phyloP scores from a whole-genome alignment of 2,113 vertebrate genomes.

The Plectropomus leopardus region DNA sequence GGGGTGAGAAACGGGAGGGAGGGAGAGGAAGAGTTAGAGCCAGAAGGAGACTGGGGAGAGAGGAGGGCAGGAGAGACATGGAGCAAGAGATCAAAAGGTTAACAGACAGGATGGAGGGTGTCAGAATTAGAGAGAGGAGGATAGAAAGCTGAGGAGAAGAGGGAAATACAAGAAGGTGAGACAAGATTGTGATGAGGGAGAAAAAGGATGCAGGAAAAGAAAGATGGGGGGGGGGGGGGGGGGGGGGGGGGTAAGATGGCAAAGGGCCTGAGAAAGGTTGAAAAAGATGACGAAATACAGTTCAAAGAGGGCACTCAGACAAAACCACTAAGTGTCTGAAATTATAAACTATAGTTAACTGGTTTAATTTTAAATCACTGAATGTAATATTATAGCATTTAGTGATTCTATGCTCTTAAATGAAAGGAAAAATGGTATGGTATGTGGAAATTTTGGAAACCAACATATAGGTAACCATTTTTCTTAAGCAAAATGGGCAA shows the following conservation, averaged over 20 bases:
- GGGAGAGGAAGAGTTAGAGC: constrained; percentile 35
- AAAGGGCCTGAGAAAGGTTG: background rate
- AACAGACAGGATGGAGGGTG: constrained; percentile 23
- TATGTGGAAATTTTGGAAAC: background rate
- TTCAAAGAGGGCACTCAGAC: background rate
- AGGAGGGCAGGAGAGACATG: constrained; percentile 37
- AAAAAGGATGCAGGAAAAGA: background rate
- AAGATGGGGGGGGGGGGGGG: too few species aligned
- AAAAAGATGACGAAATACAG: background rate
- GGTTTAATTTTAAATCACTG: background rate
- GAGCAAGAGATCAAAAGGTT: background rate
- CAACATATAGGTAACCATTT: background rate
- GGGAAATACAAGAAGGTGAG: constrained; percentile 1
- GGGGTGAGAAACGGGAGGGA: constrained; percentile 3
- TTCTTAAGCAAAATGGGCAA: background rate
- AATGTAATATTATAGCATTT: background rate
- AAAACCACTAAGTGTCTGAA: background rate
- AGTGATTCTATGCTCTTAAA: background rate
- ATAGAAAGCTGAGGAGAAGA: background rate
- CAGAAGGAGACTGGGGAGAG: constrained; percentile 49
- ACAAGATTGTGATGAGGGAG: constrained; percentile 15
- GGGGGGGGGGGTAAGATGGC: background rate
- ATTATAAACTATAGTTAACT: background rate
- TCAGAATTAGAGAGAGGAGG: background rate
- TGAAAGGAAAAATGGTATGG: background rate